A percentile compares a stretch with the other conserved stretches of the same genome.
Evolutionary conservation across 2,113 vertebrate species (phyloP).

Genomic region (Sprattus sprattus): DNA sequence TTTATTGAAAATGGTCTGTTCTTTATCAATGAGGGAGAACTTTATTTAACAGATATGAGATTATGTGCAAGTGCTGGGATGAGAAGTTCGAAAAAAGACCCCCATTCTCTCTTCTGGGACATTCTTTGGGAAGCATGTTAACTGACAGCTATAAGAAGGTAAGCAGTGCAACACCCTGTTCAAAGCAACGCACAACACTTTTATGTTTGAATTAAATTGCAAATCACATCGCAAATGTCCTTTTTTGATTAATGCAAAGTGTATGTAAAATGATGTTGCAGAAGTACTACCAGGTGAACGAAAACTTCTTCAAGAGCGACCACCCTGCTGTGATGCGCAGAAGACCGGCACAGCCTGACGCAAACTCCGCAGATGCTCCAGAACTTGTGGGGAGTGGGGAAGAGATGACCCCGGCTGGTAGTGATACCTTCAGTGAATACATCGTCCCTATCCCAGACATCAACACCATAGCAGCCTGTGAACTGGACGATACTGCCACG

Average conservation of each 20-base stretch:
- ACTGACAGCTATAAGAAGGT: constrained; percentile 95
- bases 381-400: background rate
- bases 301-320: constrained; percentile 92
- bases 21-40: background rate
- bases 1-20: background rate
- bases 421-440: constrained; percentile 83
- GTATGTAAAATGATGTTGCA: constrained; percentile 53
- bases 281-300: constrained; percentile 90
- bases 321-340: constrained; percentile 89
- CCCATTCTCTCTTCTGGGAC: constrained; percentile 87
- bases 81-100: constrained; percentile 96
- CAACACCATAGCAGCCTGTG: constrained; percentile 75
- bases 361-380: constrained; percentile 22
- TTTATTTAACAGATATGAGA: constrained; percentile 78
- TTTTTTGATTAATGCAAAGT: background rate
- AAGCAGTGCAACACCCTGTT: background rate
- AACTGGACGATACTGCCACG: background rate
- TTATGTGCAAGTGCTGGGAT: constrained; percentile 98
- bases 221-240: background rate
- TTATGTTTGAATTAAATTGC: background rate
- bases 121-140: constrained; percentile 86
- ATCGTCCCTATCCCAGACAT: constrained; percentile 97
- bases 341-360: constrained; percentile 68
- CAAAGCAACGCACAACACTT: background rate
- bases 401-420: constrained; percentile 54